phyloP scores from a whole-genome alignment of 2,888 invertebrate species.

The Trimorus sp. region DNA sequence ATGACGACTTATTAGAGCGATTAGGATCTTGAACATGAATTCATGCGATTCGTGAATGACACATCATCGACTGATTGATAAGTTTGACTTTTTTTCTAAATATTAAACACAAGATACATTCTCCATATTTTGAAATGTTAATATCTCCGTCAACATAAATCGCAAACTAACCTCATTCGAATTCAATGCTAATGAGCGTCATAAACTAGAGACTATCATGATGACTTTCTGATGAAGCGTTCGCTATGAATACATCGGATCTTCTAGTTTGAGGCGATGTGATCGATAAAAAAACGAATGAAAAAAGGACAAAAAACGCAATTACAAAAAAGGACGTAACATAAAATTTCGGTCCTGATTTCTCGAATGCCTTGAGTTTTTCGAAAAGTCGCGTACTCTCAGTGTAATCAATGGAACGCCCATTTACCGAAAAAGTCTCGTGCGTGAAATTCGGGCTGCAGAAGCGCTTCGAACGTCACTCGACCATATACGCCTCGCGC shows the following conservation, averaged over 20 bases:
- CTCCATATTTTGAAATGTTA: conserved; percentile 63
- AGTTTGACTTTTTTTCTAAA: conserved; percentile 45
- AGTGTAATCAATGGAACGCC: conserved; percentile 3
- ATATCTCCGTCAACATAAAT: conserved; percentile 59
- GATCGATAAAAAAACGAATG: conserved; percentile 48
- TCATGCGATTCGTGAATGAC: conserved; percentile 51
- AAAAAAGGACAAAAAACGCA: conserved; percentile 27
- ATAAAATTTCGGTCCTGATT: conserved; percentile 16
- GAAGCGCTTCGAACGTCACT: too few species aligned
- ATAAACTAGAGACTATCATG: conserved; percentile 61
- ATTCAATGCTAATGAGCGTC: conserved; percentile 67
- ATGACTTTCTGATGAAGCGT: conserved; percentile 62
- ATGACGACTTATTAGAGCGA: conserved; percentile 61
- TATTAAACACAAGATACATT: conserved; percentile 47
- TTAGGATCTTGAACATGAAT: conserved; percentile 50
- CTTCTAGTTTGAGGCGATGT: conserved; percentile 37
- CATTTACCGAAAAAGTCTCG: too few species aligned
- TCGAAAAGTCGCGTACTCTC: conserved; percentile 4
- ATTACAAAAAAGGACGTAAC: conserved; percentile 1
- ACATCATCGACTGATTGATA: conserved; percentile 59
- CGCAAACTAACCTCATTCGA: conserved; percentile 63
- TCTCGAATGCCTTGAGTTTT: conserved; percentile 29
- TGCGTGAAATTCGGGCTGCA: too few species aligned
- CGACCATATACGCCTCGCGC: too few species aligned
- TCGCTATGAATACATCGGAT: conserved; percentile 47